phyloP scores from a whole-genome alignment of 2,113 vertebrate genomes.

The Vulpes vulpes region DNA sequence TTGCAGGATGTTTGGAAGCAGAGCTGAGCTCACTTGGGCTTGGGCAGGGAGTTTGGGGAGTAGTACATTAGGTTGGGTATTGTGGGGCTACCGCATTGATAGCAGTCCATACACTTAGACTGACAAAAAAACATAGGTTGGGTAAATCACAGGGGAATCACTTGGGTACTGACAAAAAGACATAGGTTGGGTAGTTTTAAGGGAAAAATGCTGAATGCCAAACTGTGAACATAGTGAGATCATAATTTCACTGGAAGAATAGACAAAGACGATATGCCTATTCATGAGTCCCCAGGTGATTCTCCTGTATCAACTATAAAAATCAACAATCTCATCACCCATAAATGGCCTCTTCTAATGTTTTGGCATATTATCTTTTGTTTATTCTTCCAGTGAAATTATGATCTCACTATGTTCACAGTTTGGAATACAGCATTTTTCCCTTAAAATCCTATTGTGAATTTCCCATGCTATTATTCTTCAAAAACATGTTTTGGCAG shows the following conservation, averaged over 20 bases:
- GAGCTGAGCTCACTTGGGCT: background rate
- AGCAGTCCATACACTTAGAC: background rate
- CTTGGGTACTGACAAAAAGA: background rate
- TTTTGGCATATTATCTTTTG: background rate
- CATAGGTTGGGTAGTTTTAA: background rate
- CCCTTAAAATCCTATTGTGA: background rate
- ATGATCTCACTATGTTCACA: background rate
- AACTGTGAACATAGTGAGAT: background rate
- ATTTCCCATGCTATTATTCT: background rate
- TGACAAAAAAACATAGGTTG: background rate
- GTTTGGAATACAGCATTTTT: background rate
- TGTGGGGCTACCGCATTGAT: background rate
- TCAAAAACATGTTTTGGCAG: background rate
- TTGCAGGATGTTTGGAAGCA: background rate
- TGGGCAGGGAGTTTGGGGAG: background rate
- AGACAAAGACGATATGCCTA: background rate
- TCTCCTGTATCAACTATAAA: background rate
- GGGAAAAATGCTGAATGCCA: background rate
- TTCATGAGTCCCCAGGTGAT: background rate
- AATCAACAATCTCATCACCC: background rate
- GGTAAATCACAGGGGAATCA: background rate
- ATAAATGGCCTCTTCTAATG: accelerated
- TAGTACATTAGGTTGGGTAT: background rate
- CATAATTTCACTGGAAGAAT: background rate
- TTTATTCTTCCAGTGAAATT: background rate